phyloP scores from a whole-genome alignment of 2,797 vertebrate species.

The Pantherophis alleghaniensis region DNA sequence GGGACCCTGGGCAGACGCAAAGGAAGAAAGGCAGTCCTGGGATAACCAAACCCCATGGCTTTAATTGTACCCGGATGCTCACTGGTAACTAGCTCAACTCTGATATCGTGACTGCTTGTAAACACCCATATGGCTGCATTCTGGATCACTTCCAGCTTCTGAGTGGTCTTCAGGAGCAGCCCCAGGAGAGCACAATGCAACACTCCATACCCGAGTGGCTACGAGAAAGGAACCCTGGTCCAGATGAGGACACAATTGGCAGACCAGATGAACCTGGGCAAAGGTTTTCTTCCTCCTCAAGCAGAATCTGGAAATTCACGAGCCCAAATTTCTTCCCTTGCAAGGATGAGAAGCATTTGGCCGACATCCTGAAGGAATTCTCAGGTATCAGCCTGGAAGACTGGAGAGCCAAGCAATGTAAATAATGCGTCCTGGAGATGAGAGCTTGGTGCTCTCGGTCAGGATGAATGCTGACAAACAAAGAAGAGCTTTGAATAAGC shows the following conservation, averaged over 20 bases:
- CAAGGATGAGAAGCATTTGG: background rate
- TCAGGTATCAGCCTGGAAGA: background rate
- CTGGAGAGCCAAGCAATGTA: background rate
- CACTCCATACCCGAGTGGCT: background rate
- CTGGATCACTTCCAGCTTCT: background rate
- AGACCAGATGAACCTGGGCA: background rate
- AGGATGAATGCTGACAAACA: background rate
- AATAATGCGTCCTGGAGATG: fast-evolving
- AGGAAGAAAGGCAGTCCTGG: background rate
- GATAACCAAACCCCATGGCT: background rate
- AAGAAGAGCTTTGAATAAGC: background rate
- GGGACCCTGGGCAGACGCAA: background rate
- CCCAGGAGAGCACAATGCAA: background rate
- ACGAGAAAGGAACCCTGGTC: background rate
- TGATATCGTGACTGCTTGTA: background rate
- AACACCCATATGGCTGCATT: background rate
- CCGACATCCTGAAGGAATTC: background rate
- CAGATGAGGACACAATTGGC: background rate
- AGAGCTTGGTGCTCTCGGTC: background rate
- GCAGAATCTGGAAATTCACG: background rate
- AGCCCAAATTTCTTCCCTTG: background rate
- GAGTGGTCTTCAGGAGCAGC: background rate
- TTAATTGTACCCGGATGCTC: background rate
- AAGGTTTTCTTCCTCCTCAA: background rate
- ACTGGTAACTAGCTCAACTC: background rate